Conservation (phyloP, 2,888 invertebrate species). For the Lumbricus terrestris region DNA sequence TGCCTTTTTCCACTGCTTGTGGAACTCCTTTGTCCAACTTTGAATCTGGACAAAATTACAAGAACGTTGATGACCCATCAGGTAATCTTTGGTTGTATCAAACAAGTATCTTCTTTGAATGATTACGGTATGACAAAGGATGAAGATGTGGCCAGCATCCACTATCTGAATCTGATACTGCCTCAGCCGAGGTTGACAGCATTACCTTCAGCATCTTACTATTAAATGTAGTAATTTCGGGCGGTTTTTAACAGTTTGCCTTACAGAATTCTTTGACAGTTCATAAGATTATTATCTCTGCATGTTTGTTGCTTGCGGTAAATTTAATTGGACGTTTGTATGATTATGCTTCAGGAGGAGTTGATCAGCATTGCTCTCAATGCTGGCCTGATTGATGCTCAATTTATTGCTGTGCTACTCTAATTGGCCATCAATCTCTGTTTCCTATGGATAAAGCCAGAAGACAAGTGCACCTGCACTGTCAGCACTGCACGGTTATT, state of each 20-base stretch:
- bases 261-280: neutral
- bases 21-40: slow-evolving; percentile 97
- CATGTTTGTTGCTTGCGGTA: neutral
- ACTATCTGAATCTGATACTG: slow-evolving; percentile 86
- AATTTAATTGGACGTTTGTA: no score
- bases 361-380: no score
- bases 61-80: slow-evolving; percentile 93
- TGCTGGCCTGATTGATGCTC: no score
- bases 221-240: no score
- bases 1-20: slow-evolving; percentile 98
- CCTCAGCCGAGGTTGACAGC: slow-evolving; percentile 67
- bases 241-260: neutral
- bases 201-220: neutral
- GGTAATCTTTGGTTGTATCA: slow-evolving; percentile 54
- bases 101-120: neutral
- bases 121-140: slow-evolving; percentile 43
- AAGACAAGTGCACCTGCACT: neutral
- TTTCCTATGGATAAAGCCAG: neutral
- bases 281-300: neutral
- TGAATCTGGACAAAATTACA: slow-evolving; percentile 98
- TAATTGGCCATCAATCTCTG: neutral
- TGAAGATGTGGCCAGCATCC: slow-evolving; percentile 71
- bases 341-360: no score
- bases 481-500: no score
- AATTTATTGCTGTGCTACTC: no score